Percentiles rank a stretch among this genome's conserved stretches.
Conservation (phyloP, 2,888 invertebrate genomes). For the Mechanitis mazaeus region DNA sequence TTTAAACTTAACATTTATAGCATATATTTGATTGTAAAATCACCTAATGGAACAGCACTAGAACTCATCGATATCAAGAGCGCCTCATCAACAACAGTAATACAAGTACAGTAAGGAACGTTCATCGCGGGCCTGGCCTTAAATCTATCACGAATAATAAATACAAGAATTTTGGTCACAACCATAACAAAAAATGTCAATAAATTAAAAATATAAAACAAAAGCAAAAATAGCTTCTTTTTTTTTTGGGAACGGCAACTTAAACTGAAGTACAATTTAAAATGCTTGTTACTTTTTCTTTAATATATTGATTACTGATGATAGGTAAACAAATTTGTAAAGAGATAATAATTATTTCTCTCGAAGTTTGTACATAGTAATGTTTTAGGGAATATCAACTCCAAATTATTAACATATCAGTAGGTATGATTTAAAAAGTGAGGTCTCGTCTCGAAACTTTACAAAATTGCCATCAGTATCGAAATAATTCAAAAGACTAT, state of each 20-base stretch:
- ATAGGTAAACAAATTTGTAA: no score
- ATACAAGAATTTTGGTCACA: conserved; percentile 21
- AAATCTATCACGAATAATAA: conserved; percentile 42
- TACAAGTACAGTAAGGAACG: conserved; percentile 47
- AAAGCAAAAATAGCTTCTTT: neutral
- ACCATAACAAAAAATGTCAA: conserved; percentile 23
- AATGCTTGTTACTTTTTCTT: neutral
- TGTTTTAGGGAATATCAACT: no score
- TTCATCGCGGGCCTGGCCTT: conserved; percentile 45
- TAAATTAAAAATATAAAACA: conserved; percentile 7
- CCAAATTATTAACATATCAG: no score
- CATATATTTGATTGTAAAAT: conserved; percentile 6
- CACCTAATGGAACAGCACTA: conserved; percentile 59
- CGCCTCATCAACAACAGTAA: conserved; percentile 42
- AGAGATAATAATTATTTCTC: no score
- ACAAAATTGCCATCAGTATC: no score
- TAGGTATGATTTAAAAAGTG: no score
- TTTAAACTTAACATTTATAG: no score
- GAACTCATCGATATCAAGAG: conserved; percentile 38
- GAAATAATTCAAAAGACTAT: no score
- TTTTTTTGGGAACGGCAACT: neutral
- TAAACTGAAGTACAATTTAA: neutral
- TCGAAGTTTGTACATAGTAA: no score
- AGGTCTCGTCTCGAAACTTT: no score
- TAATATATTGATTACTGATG: no score